phyloP scores from a whole-genome alignment of 2,797 vertebrate species.

The Phrynocephalus forsythii region DNA sequence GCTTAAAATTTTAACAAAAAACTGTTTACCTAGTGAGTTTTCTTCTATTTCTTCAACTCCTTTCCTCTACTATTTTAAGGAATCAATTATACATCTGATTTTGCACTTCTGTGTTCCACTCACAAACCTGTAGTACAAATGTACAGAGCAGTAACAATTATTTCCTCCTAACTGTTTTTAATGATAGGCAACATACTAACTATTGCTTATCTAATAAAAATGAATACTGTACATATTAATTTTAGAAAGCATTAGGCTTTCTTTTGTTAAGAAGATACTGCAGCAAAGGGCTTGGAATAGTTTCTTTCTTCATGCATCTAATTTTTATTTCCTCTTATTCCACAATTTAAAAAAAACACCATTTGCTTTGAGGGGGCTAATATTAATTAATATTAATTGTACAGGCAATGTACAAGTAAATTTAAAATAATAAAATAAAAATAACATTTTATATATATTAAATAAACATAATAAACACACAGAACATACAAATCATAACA shows the following conservation, averaged over 20 bases:
- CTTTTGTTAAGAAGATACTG: background rate
- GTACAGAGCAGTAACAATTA: background rate
- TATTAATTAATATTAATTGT: no score
- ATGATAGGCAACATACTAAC: slow-evolving; percentile 4
- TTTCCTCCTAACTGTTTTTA: slow-evolving; percentile 6
- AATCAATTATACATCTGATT: background rate
- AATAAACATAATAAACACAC: no score
- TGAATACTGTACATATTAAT: background rate
- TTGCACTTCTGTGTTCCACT: background rate
- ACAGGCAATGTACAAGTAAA: no score
- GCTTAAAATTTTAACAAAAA: background rate
- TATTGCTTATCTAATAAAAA: background rate
- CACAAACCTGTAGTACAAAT: background rate
- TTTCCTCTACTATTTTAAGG: no score
- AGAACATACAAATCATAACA: no score
- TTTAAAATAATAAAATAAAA: no score
- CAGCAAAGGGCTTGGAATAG: background rate
- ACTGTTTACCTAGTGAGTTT: background rate
- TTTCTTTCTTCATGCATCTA: background rate
- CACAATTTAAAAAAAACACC: background rate
- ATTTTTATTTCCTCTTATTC: background rate
- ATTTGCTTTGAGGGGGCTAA: no score
- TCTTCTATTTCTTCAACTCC: background rate
- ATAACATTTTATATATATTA: no score
- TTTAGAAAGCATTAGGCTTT: background rate